A percentile compares a stretch with the other conserved stretches of the same genome.
These are phyloP conservation scores for Camarhynchus parvulus DNA, from an alignment of 2,113 vertebrate genomes.

Conservation along the genomic window DNA sequence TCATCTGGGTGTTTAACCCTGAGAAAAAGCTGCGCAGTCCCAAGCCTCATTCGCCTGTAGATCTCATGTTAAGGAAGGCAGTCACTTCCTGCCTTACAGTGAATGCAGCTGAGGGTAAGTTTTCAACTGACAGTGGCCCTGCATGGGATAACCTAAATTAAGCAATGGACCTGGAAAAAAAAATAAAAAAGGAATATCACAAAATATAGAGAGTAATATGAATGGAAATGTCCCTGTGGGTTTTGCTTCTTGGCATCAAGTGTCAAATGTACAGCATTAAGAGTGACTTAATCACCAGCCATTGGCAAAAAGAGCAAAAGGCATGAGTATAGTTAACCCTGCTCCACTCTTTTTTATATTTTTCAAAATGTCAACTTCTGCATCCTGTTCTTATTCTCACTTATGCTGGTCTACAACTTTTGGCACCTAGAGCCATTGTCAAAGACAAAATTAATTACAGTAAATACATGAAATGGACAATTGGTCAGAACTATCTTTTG, in stretches of 20 bases:
- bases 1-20: not conserved
- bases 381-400: too few relatives aligned
- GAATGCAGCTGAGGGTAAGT: not conserved
- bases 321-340: not conserved
- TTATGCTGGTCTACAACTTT: not conserved
- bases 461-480: not conserved
- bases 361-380: not conserved
- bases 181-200: not conserved
- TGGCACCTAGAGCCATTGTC: not conserved
- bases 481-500: not conserved
- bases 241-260: not conserved
- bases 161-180: not conserved
- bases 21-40: not conserved
- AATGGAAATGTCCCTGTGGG: not conserved
- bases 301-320: not conserved
- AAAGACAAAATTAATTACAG: not conserved
- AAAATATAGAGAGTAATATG: rapidly evolving
- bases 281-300: not conserved
- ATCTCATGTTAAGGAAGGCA: not conserved
- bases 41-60: not conserved
- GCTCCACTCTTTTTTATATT: not conserved
- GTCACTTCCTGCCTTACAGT: rapidly evolving
- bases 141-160: not conserved
- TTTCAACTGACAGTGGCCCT: not conserved
- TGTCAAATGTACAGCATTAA: not conserved